Percentiles rank a stretch among this genome's conserved stretches.
phyloP scores from a whole-genome alignment of 2,888 invertebrate genomes.

The Ennomos quercinarius region DNA sequence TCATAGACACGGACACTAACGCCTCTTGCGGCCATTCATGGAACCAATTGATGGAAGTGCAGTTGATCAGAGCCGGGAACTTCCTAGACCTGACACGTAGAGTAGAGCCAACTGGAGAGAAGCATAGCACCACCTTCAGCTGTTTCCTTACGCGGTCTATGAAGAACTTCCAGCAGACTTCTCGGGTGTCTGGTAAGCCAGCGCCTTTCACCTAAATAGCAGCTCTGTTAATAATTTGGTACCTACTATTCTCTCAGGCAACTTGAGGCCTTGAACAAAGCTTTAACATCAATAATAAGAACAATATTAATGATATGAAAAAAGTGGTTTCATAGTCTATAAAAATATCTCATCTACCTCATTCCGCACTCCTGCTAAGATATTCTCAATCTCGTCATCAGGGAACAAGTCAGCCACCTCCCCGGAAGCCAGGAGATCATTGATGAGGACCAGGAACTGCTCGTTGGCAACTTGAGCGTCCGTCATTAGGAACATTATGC shows the following conservation, averaged over 20 bases:
- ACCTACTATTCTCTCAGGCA: no score
- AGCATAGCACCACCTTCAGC: slow-evolving; percentile 96
- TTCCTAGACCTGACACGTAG: slow-evolving; percentile 95
- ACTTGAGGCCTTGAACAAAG: no score
- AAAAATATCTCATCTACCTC: slow-evolving; percentile 73
- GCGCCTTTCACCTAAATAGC: slow-evolving; percentile 89
- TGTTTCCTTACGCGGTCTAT: slow-evolving; percentile 97
- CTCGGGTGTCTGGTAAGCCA: slow-evolving; percentile 95
- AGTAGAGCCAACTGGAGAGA: slow-evolving; percentile 98
- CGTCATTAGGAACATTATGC: slow-evolving; percentile 98
- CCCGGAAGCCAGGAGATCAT: slow-evolving; percentile 97
- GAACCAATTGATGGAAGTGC: slow-evolving; percentile 98
- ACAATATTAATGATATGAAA: no score
- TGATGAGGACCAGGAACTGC: slow-evolving; percentile 97
- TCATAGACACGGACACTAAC: slow-evolving; percentile 95
- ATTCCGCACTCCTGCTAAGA: slow-evolving; percentile 93
- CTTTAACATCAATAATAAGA: no score
- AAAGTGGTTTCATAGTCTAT: no score
- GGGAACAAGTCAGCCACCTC: slow-evolving; percentile 98
- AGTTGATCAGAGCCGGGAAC: slow-evolving; percentile 98
- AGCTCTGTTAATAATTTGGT: not conserved
- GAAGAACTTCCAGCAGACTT: slow-evolving; percentile 99
- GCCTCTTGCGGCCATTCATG: slow-evolving; percentile 99
- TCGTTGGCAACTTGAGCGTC: slow-evolving; percentile 99
- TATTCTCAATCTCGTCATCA: slow-evolving; percentile 98